Evolutionary conservation across 1,140 invertebrate species (phyloP).

Genomic region (Dreissena polymorpha): DNA sequence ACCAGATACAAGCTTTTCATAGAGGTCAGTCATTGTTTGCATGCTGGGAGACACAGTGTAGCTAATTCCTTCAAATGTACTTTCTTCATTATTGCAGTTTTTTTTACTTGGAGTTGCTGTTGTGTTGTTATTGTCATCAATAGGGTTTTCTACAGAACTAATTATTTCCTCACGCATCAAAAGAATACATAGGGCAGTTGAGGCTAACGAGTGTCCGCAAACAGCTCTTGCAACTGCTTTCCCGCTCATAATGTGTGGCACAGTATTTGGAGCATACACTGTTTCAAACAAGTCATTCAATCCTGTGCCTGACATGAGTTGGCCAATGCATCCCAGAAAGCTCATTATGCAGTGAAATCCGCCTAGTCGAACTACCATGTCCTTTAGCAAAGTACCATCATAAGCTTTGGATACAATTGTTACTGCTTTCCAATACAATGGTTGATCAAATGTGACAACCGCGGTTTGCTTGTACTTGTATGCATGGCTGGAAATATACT

Average conservation of each 20-base stretch:
- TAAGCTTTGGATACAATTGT: conserved; percentile 45
- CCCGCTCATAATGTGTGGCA: conserved; percentile 74
- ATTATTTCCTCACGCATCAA: too few relatives aligned
- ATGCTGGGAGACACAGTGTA: too few relatives aligned
- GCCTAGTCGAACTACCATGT: conserved; percentile 44
- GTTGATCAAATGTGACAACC: conserved; percentile 67
- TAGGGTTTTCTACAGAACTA: too few relatives aligned
- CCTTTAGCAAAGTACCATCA: conserved; percentile 22
- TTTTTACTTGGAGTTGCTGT: too few relatives aligned
- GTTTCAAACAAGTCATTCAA: conserved; percentile 58
- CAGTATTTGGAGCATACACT: conserved; percentile 60
- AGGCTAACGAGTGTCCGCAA: too few relatives aligned
- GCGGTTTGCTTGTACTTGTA: conserved; percentile 40
- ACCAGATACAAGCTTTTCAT: too few relatives aligned
- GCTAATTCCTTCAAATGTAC: too few relatives aligned
- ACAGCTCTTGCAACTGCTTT: conserved; percentile 75
- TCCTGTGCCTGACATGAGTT: conserved; percentile 62
- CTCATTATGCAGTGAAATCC: conserved; percentile 62
- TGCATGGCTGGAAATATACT: conserved; percentile 56
- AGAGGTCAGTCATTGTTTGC: too few relatives aligned
- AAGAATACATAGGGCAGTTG: too few relatives aligned
- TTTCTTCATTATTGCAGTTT: too few relatives aligned
- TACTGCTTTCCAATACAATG: conserved; percentile 63
- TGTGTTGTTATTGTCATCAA: too few relatives aligned
- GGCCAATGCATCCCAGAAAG: conserved; percentile 59